These are phyloP conservation scores for Nomia melanderi DNA, from an alignment of 1,140 invertebrate genomes.

Conservation along the genomic window DNA sequence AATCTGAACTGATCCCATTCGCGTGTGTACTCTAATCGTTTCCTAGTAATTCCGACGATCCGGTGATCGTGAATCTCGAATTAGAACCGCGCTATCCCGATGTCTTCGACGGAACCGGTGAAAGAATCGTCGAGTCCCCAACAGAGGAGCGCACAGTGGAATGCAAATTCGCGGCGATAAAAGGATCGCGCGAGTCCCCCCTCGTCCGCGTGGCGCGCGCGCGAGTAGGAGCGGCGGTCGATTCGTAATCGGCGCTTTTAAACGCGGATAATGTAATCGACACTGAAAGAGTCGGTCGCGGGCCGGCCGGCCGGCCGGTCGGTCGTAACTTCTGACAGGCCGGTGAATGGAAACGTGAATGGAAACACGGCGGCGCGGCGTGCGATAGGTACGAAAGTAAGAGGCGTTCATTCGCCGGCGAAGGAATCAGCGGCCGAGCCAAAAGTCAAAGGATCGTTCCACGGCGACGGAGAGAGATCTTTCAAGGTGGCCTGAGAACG, in stretches of 20 bases:
- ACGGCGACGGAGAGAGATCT: conserved; percentile 25
- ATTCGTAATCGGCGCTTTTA: conserved; percentile 44
- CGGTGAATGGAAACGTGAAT: conserved; percentile 72
- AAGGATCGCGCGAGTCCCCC: not conserved
- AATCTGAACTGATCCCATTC: too few relatives aligned
- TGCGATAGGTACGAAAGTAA: conserved; percentile 71
- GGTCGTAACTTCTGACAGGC: conserved; percentile 57
- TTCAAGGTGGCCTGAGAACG: conserved; percentile 60
- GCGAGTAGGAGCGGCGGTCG: conserved; percentile 23
- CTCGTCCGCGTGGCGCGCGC: not conserved
- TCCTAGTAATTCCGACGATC: too few relatives aligned
- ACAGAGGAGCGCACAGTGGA: too few relatives aligned
- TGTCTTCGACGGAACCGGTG: too few relatives aligned
- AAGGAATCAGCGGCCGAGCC: conserved; percentile 44
- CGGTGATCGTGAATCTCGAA: too few relatives aligned
- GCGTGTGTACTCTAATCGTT: too few relatives aligned
- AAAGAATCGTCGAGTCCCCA: too few relatives aligned
- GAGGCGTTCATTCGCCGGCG: conserved; percentile 58
- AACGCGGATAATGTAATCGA: conserved; percentile 60
- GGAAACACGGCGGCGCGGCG: conserved; percentile 58
- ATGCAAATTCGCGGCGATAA: conserved; percentile 9
- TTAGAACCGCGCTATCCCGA: too few relatives aligned
- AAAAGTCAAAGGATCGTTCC: conserved; percentile 60
- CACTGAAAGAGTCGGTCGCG: conserved; percentile 56
- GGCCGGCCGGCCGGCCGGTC: conserved; percentile 11